Evolutionary conservation across 2,888 invertebrate genomes (phyloP), one percentile per base, ranked within the genome.

Genomic region (Tetanocera ferruginea): DNA sequence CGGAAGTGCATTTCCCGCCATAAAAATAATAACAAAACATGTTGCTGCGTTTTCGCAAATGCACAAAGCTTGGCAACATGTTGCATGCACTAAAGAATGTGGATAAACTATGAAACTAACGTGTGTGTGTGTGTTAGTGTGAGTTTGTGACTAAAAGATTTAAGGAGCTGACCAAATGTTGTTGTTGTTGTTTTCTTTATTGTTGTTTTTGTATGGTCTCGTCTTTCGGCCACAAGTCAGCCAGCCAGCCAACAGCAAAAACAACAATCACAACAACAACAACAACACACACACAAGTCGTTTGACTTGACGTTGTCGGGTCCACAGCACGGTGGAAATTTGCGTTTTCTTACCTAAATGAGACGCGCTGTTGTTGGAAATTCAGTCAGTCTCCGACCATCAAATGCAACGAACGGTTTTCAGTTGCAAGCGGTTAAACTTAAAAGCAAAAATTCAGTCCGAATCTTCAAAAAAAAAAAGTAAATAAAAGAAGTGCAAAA

Each of bases 331-430:
- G 51, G 74, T 82, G 80, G 81, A 81, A 81, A 83, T 82, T 83
- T 82, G 81, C 80, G 79, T 82, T 80, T 82, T 81, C 83, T 83
- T 81, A 81, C 79, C 81, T 82, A 81, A 81, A 81, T 79, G 37
- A 80, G 78, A 77, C 81, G 80, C 82, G 81, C 77, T 79, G 82
- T 77, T 81, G 76, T 82, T 81, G 76, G 80, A 83, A 83, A 80
- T 82, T 83, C 82, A 83, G 83, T 83, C 81, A 72, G 82, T 82
- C 78, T 83, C 79, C 81, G 82, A 83, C 82, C 81, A 82, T 76
- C 83, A 82, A 71, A 78, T 82, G 82, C 81, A 81, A 71, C 81
- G 82, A 78, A 82, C 83, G 82, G 79, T 77, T 77, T 76, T 69
- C 49, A 23, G 34, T 52, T 52, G 74, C 74, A 75, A 37, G 60